phyloP scores from a whole-genome alignment of 1,140 invertebrate genomes.

The Caenorhabditis latens region DNA sequence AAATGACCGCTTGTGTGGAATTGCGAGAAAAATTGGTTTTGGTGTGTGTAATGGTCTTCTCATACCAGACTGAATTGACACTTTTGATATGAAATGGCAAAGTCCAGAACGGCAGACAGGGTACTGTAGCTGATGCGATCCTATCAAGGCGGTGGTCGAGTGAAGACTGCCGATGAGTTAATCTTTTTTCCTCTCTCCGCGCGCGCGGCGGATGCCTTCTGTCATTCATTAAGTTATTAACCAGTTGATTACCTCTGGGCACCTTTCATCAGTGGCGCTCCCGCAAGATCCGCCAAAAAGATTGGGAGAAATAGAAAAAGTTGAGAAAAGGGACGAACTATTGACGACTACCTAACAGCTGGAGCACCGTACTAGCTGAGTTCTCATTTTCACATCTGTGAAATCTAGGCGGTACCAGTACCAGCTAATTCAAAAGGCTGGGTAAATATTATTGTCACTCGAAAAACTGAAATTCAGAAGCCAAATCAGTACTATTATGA shows the following conservation, averaged over 20 bases:
- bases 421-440: neutral
- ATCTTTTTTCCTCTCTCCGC: constrained; percentile 17
- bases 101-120: neutral
- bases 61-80: neutral
- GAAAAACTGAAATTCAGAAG: neutral
- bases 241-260: constrained; percentile 30
- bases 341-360: neutral
- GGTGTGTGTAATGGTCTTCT: neutral
- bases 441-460: constrained; percentile 25
- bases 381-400: neutral
- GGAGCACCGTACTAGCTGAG: neutral
- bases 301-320: neutral
- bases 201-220: constrained; percentile 16
- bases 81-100: neutral
- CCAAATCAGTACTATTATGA: neutral
- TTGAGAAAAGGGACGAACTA: neutral
- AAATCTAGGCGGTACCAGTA: neutral
- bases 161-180: neutral
- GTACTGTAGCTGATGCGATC: neutral
- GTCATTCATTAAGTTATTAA: constrained; percentile 55
- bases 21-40: constrained; percentile 13
- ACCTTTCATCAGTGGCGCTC: constrained; percentile 19
- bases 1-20: constrained; percentile 45
- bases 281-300: neutral
- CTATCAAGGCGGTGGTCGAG: neutral